A percentile compares a stretch with the other conserved stretches of the same genome.
phyloP scores from a whole-genome alignment of 2,888 invertebrate species.

The Coronaproctus castanopsis region DNA sequence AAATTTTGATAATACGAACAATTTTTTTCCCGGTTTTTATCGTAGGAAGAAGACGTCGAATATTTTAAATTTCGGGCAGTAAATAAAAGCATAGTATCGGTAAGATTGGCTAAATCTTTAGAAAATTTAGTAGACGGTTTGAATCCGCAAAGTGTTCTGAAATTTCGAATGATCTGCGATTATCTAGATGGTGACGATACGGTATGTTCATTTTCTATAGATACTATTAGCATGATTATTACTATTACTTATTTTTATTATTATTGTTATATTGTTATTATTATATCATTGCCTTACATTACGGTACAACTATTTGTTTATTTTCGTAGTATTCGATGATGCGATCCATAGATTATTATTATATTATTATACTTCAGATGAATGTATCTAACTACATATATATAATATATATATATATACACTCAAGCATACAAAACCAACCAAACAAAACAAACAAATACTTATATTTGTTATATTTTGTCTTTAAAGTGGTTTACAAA shows the following conservation, averaged over 20 bases:
- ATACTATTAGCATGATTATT: neutral
- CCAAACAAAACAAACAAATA: too few species aligned
- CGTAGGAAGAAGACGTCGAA: slow-evolving; percentile 43
- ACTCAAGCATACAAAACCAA: too few species aligned
- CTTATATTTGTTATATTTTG: too few species aligned
- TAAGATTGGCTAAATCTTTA: slow-evolving; percentile 52
- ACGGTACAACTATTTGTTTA: too few species aligned
- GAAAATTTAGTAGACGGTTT: slow-evolving; percentile 64
- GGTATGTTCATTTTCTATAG: slow-evolving; percentile 27
- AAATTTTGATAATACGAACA: too few species aligned
- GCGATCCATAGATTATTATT: too few species aligned
- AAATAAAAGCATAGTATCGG: slow-evolving; percentile 54
- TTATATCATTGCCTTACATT: neutral
- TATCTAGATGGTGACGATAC: slow-evolving; percentile 43
- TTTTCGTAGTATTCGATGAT: too few species aligned
- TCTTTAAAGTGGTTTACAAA: too few species aligned
- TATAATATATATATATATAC: too few species aligned
- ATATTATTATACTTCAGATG: too few species aligned
- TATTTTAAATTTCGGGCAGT: slow-evolving; percentile 53
- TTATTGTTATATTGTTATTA: neutral
- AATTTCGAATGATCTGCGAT: slow-evolving; percentile 59
- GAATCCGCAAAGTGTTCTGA: slow-evolving; percentile 56
- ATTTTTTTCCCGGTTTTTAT: too few species aligned
- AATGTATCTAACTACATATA: too few species aligned
- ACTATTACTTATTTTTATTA: neutral